Evolutionary conservation across 2,888 invertebrate genomes (phyloP).

Genomic region (Ephialtes manifestator): DNA sequence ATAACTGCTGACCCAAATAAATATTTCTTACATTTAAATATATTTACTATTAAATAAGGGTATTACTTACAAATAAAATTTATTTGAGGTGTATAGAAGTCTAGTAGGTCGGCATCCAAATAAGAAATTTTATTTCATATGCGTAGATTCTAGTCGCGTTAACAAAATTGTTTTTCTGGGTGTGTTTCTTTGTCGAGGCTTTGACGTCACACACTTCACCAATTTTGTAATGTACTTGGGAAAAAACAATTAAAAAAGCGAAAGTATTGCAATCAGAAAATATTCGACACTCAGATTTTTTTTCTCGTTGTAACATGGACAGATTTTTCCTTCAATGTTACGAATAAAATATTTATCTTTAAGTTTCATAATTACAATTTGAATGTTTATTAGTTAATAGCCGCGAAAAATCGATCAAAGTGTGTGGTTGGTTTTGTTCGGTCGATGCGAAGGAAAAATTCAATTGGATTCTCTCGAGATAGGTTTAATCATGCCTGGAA

Average conservation of each 20-base stretch:
- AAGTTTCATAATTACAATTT: not conserved
- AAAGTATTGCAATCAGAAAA: not conserved
- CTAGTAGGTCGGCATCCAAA: too few species aligned
- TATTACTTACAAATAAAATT: too few species aligned
- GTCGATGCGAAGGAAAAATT: slow-evolving; percentile 53
- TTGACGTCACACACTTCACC: not conserved
- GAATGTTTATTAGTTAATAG: slow-evolving; percentile 1
- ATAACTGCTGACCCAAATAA: too few species aligned
- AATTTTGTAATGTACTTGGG: not conserved
- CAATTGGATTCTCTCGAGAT: slow-evolving; percentile 70
- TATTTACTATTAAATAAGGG: too few species aligned
- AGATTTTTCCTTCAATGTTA: too few species aligned
- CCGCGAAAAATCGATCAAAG: slow-evolving; percentile 19
- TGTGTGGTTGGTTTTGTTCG: slow-evolving; percentile 24
- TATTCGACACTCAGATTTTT: too few species aligned
- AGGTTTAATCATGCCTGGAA: slow-evolving; percentile 63
- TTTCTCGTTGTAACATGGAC: too few species aligned
- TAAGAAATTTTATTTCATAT: too few species aligned
- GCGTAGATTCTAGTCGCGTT: too few species aligned
- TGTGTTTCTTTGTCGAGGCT: not conserved
- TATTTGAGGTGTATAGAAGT: too few species aligned
- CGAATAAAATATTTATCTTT: not conserved
- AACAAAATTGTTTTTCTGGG: too few species aligned
- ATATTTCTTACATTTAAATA: too few species aligned
- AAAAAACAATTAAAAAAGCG: not conserved